Base-by-base conservation (phyloP, 2,797 vertebrate species). In the Coracias cyanogaster region DNA sequence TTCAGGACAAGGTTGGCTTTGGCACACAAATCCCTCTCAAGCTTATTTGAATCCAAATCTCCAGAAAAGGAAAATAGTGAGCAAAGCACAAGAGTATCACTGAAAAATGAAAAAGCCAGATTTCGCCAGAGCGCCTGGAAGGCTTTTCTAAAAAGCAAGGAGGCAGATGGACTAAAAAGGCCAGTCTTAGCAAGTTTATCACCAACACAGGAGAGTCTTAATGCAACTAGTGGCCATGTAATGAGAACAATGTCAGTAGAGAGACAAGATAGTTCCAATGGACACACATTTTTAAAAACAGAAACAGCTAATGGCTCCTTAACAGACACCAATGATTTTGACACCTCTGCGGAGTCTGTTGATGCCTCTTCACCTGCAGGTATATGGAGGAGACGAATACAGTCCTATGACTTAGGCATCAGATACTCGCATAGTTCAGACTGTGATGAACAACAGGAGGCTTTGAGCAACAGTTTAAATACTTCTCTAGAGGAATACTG, bases 21-120 rank as follows among this genome's bases (percentile, higher is more conserved):
- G 92, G 99, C 99, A 20, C 99, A 99, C 46, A 99, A 98, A 94
- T 99, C 99, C 16, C 97, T 99, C 25, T 98, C 98, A 33, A 98
- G 98, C 71, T 98, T 99, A 48, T 99, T 99, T 96, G 99, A 99
- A 96, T 98, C 98, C 21, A 99, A 96, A 89, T 96, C 93, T 35
- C 54, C 96, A 65, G 99, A 99, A 66, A 99, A 98, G 82, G 98
- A 98, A 62, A 98, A 93, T 20, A 61, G 90, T 8, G 94, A 97
- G 14, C 97, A 96, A 77, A 94, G 48, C 65, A 92, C 91, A 22
- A 97, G 91, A 51, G 46, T 66, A 13, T 74, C 94, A 20, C 15
- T 90, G 86, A 98, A 97, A 94, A 93, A 45, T 7, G 98, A 98
- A 62, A 98, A 97, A 93, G 55, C 57, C 71, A 98, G 97, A 86